Percentiles rank a stretch among this genome's conserved stretches.
Conservation (phyloP, 35 echinoderm and acorn worm species). For the Stichopus chloronotus region DNA sequence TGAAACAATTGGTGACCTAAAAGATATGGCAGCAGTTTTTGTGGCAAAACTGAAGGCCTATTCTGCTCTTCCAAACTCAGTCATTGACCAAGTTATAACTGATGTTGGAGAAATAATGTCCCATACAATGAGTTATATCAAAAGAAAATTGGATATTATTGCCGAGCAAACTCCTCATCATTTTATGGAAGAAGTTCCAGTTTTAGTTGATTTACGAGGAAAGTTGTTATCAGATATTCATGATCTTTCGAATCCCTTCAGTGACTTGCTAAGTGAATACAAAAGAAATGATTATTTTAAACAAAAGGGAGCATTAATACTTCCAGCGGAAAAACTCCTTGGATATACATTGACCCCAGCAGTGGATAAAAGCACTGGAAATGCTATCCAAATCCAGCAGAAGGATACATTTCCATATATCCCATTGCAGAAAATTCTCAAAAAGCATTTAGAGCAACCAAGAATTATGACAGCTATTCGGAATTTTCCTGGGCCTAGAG, state of each 20-base stretch:
- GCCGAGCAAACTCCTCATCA: background rate
- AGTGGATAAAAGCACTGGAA: slow-evolving; percentile 38
- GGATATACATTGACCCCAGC: background rate
- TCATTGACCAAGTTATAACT: background rate
- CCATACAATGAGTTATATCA: background rate
- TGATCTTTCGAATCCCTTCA: background rate
- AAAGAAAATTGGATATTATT: background rate
- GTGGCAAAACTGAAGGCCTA: background rate
- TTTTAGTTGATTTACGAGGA: background rate
- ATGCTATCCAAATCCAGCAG: slow-evolving; percentile 15
- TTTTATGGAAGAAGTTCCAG: background rate
- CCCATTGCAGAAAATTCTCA: slow-evolving; percentile 46
- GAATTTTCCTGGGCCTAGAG: background rate
- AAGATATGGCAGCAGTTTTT: slow-evolving; percentile 4
- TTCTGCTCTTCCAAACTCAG: background rate
- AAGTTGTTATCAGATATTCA: background rate
- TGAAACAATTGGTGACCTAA: background rate
- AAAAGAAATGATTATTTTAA: background rate
- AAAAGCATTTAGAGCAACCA: slow-evolving; percentile 69
- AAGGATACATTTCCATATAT: slow-evolving; percentile 65
- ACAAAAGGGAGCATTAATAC: background rate
- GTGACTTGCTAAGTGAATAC: background rate
- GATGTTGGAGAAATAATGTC: background rate
- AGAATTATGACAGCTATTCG: slow-evolving; percentile 65
- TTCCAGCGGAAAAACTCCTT: background rate